Percentiles rank a stretch among this genome's conserved stretches.
phyloP scores from a whole-genome alignment of 2,888 invertebrate species.

The Atrina japonica region DNA sequence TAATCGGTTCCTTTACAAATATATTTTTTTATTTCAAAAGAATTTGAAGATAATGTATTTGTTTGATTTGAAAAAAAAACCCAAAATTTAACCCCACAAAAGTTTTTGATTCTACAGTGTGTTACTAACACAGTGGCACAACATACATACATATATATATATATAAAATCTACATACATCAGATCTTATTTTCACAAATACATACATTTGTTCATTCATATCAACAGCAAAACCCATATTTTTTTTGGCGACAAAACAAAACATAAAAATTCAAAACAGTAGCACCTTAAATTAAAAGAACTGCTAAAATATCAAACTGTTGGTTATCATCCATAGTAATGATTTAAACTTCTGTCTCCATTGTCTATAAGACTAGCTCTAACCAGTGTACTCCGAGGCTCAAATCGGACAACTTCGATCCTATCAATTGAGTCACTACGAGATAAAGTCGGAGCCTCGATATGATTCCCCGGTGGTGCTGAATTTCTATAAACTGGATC shows the following conservation, averaged over 20 bases:
- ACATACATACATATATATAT: too few relatives aligned
- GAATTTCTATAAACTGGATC: constrained; percentile 71
- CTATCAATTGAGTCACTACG: constrained; percentile 72
- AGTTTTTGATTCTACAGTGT: too few relatives aligned
- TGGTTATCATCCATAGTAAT: constrained; percentile 32
- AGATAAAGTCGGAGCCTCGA: constrained; percentile 68
- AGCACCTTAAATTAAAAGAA: constrained; percentile 13
- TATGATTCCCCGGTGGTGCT: constrained; percentile 55
- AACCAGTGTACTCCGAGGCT: constrained; percentile 62
- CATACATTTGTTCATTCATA: too few relatives aligned
- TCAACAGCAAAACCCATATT: too few relatives aligned
- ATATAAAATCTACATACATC: too few relatives aligned
- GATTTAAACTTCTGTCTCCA: constrained; percentile 32
- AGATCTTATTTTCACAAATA: too few relatives aligned
- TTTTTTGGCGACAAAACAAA: constrained; percentile 12
- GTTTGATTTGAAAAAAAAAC: too few relatives aligned
- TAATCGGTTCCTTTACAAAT: too few relatives aligned
- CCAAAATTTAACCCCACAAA: too few relatives aligned
- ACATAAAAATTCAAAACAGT: constrained; percentile 8
- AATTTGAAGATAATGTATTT: too few relatives aligned
- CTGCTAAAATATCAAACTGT: constrained; percentile 2
- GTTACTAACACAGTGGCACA: too few relatives aligned
- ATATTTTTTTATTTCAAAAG: too few relatives aligned
- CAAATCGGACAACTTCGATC: constrained; percentile 74
- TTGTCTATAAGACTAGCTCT: constrained; percentile 27